Evolutionary conservation across 2,888 invertebrate genomes (phyloP), one percentile per base, ranked within the genome.

Genomic region (Thelaira solivaga): DNA sequence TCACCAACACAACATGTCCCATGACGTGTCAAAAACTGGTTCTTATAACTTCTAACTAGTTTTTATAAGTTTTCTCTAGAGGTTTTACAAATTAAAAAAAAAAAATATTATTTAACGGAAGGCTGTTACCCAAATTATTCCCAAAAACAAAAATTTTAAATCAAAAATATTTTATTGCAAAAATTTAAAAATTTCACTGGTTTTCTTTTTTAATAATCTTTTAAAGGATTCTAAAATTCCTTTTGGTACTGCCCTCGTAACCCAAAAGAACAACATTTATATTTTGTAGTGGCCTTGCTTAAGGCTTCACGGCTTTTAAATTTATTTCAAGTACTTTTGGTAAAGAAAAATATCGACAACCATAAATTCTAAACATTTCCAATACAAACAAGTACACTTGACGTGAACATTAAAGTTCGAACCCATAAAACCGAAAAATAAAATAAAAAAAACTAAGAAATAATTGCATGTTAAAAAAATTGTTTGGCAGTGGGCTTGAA

Each of bases 361-460:
- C 8, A 71, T 71, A 71, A 61, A 71, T 71, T 69, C 43, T 22
- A 20, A 47, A 29, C 29, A 57, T 26, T 49, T 36, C 10, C 55
- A 24, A 67, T 68, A 36, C n/a, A n/a, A n/a, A n/a, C n/a, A n/a
- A n/a, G n/a, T n/a, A n/a, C 20, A 2, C 16, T 57, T 61, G 26
- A 11, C 6, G 5, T 4, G 18, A 31, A 31, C 8, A 13, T 61
- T 55, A 16, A 18, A 43, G 22, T 24, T 43, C 11, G n/a, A n/a
- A n/a, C n/a, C n/a, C n/a, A n/a, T n/a, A n/a, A n/a, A 24, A 20
- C 16, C 8, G 7, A 24, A 29, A 5, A 61, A 1, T 16, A 13
- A 10, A 47, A 34, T n/a, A 18, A 31, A 16, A 18, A 7, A 36
- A 11, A 20, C 49, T 20, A 49, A 22, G 49, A 71, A 51, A 41